These are phyloP conservation scores for Drosophila leontia DNA, from an alignment of 1,140 invertebrate genomes.

Conservation along the genomic window DNA sequence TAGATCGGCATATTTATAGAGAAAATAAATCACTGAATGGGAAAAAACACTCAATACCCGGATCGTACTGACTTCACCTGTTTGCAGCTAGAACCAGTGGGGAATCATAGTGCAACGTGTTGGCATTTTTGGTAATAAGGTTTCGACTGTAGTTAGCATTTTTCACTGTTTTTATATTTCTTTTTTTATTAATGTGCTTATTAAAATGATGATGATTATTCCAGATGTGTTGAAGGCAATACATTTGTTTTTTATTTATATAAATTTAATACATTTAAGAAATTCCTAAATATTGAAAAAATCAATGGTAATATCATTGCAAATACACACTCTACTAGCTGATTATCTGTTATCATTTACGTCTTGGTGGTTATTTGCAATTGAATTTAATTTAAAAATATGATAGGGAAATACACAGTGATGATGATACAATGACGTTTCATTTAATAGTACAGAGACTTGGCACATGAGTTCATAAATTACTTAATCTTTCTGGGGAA, in stretches of 20 bases:
- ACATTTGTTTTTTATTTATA: background rate
- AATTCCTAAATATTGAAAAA: background rate
- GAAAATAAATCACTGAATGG: background rate
- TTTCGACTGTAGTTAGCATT: background rate
- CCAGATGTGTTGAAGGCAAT: background rate
- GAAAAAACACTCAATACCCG: background rate
- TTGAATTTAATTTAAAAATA: background rate
- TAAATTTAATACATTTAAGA: background rate
- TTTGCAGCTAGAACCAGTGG: background rate
- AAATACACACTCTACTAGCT: background rate
- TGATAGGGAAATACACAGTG: slow-evolving; percentile 4
- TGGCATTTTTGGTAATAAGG: no score
- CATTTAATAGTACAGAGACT: slow-evolving; percentile 4
- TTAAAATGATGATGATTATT: background rate
- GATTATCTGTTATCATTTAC: background rate
- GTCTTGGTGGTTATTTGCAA: background rate
- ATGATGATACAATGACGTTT: slow-evolving; percentile 17
- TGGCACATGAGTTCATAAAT: slow-evolving; percentile 15
- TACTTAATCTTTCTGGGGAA: slow-evolving; percentile 24
- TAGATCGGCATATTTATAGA: background rate
- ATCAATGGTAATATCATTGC: background rate
- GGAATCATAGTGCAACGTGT: background rate
- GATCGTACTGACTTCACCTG: background rate
- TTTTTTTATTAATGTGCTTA: background rate
- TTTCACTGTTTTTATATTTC: no score